Evolutionary conservation across 2,888 invertebrate genomes (phyloP).

Genomic region (Eucera pruinosa): DNA sequence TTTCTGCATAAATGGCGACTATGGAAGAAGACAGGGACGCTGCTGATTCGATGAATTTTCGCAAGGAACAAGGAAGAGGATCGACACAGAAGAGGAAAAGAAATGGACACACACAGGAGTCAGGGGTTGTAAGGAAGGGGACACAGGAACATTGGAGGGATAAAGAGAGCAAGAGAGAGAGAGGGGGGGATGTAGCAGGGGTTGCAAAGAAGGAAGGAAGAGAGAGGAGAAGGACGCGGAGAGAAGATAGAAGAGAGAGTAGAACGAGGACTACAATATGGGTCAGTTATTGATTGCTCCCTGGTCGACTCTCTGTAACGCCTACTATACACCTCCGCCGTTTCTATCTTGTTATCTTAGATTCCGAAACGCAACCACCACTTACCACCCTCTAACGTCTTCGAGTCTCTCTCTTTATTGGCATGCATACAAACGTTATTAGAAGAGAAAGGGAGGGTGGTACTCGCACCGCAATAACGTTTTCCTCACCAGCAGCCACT

Average conservation of each 20-base stretch:
- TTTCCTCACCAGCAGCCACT: background rate
- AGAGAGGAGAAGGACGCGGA: slow-evolving; percentile 41
- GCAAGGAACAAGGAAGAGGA: slow-evolving; percentile 7
- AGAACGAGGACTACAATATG: slow-evolving; percentile 79
- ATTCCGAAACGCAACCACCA: slow-evolving; percentile 72
- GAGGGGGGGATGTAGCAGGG: slow-evolving; percentile 27
- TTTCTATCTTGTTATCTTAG: slow-evolving; percentile 81
- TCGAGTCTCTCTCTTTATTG: slow-evolving; percentile 50
- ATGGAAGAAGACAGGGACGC: background rate
- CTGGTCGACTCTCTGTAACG: slow-evolving; percentile 79
- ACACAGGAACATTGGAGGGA: too few relatives aligned
- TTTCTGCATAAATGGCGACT: background rate
- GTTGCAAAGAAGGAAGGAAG: slow-evolving; percentile 17
- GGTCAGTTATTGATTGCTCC: slow-evolving; percentile 83
- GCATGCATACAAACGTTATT: slow-evolving; percentile 55
- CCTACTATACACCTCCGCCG: slow-evolving; percentile 77
- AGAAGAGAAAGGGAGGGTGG: background rate
- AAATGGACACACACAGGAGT: slow-evolving; percentile 12
- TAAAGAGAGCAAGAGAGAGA: background rate
- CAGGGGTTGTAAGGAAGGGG: too few relatives aligned
- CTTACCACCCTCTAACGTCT: slow-evolving; percentile 59
- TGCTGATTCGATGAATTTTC: slow-evolving; percentile 2
- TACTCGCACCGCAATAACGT: slow-evolving; percentile 44
- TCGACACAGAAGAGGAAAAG: slow-evolving; percentile 1
- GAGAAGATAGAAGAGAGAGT: slow-evolving; percentile 62